Evolutionary conservation across 30 jellyfish, hydroid and myxozoan species (phyloP), one percentile per base, ranked within the genome.

Genomic region (Rhopilema esculentum): DNA sequence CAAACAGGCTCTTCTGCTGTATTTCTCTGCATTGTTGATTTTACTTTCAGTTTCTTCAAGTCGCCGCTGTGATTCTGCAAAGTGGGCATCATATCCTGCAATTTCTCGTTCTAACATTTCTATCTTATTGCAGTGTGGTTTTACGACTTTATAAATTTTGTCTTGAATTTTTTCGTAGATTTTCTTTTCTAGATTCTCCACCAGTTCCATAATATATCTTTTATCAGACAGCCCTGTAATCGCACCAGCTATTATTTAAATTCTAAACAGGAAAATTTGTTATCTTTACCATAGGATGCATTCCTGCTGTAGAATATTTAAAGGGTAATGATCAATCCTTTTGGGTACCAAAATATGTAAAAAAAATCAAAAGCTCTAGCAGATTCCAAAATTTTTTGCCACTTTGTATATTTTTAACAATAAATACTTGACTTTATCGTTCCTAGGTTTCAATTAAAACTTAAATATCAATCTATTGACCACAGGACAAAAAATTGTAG

Each of bases 191-290:
- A 76, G 87, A 76, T 52, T 76, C 27, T 76, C 87, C 9, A 76
- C 87, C 23, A 76, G 52, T 27, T 76, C 75, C 62, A 57, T 76
- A 74, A 48, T 76, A 27, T 76, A 51, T 25, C 53, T 22, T 76
- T 76, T 76, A 48, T 76, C 87, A 12, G 87, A 53, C 49, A 76
- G 62, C 87, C 76, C 87, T 52, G 87, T 20, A 48, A 76, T 76
- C 50, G 87, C 87, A 76, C 53, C 69, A 26, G 87, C 87, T 76
- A 76, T 76, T 57, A 76, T 51, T 52, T 76, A n/a, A n/a, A n/a
- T n/a, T n/a, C n/a, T n/a, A n/a, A n/a, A n/a, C n/a, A n/a, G n/a
- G n/a, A n/a, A n/a, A n/a, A n/a, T n/a, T n/a, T n/a, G n/a, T n/a
- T n/a, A n/a, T n/a, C n/a, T n/a, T n/a, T n/a, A n/a, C n/a, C n/a